These are phyloP conservation scores for Eilema sororculum DNA, from an alignment of 2,888 invertebrate species.

Conservation along the genomic window DNA sequence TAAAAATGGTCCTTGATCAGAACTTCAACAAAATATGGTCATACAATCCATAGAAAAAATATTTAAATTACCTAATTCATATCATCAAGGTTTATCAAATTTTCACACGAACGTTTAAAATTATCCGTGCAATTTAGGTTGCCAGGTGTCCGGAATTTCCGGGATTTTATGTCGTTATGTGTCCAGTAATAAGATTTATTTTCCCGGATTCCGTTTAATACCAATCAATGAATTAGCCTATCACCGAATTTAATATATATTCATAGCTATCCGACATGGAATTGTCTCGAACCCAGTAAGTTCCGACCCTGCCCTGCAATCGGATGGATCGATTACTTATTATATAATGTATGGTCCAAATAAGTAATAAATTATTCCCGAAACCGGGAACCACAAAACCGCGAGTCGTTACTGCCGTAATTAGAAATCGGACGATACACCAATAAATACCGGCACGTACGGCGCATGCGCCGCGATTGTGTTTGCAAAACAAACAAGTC, in stretches of 20 bases:
- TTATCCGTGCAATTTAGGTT: background rate
- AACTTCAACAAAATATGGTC: background rate
- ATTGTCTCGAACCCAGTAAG: no score
- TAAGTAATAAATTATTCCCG: slow-evolving; percentile 23
- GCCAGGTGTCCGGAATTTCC: no score
- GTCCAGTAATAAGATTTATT: no score
- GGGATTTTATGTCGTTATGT: no score
- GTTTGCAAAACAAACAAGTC: slow-evolving; percentile 57
- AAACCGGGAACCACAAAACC: slow-evolving; percentile 44
- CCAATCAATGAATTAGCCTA: no score
- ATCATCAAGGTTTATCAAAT: no score
- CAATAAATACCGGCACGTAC: slow-evolving; percentile 58
- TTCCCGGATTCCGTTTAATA: no score
- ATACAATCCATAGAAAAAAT: no score
- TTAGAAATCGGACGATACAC: slow-evolving; percentile 60
- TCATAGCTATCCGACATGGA: no score
- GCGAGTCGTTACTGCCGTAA: slow-evolving; percentile 52
- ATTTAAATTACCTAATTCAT: background rate
- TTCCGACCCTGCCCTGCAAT: background rate
- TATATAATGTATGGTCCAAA: background rate
- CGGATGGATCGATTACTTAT: background rate
- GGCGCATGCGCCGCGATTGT: slow-evolving; percentile 60
- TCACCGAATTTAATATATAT: no score
- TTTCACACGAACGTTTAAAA: background rate
- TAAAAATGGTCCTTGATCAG: background rate